Conservation (phyloP, 2,797 vertebrate species). For the Atherinosoma microstoma region DNA sequence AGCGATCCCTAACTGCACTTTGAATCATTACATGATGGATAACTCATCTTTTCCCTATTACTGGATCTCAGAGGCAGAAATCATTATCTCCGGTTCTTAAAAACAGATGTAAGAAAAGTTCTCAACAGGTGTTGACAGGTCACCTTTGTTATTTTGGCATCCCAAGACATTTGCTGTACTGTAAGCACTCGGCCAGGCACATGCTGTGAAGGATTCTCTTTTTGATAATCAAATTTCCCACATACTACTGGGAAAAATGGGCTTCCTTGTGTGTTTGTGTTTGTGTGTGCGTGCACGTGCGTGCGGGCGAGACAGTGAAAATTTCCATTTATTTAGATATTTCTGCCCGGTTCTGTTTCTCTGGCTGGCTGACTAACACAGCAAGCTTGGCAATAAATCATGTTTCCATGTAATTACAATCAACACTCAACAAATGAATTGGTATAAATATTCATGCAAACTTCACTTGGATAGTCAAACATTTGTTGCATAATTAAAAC, state of each 20-base stretch:
- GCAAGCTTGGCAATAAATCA: slow-evolving; percentile 84
- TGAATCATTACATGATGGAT: slow-evolving; percentile 52
- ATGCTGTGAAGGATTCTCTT: slow-evolving; percentile 34
- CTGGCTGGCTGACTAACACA: slow-evolving; percentile 74
- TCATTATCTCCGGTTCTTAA: slow-evolving; percentile 9
- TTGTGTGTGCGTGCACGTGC: slow-evolving; percentile 6
- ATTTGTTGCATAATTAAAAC: slow-evolving; percentile 85
- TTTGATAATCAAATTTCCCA: slow-evolving; percentile 67
- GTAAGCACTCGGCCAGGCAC: slow-evolving; percentile 40
- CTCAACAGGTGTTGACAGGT: slow-evolving; percentile 37
- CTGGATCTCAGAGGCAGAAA: slow-evolving; percentile 26
- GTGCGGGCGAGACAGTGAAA: slow-evolving; percentile 9
- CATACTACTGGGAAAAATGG: slow-evolving; percentile 49
- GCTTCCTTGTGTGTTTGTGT: slow-evolving; percentile 20
- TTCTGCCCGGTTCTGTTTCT: slow-evolving; percentile 61
- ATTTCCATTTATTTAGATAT: slow-evolving; percentile 76
- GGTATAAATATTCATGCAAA: slow-evolving; percentile 85
- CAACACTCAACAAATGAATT: slow-evolving; percentile 85
- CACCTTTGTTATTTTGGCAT: slow-evolving; percentile 4
- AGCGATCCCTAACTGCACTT: slow-evolving; percentile 56
- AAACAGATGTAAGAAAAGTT: not conserved
- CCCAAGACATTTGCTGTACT: not conserved
- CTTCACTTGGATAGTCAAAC: slow-evolving; percentile 85
- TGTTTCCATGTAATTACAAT: slow-evolving; percentile 87
- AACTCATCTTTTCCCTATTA: slow-evolving; percentile 26